phyloP scores from a whole-genome alignment of 1,140 invertebrate species.

The Portunus trituberculatus region DNA sequence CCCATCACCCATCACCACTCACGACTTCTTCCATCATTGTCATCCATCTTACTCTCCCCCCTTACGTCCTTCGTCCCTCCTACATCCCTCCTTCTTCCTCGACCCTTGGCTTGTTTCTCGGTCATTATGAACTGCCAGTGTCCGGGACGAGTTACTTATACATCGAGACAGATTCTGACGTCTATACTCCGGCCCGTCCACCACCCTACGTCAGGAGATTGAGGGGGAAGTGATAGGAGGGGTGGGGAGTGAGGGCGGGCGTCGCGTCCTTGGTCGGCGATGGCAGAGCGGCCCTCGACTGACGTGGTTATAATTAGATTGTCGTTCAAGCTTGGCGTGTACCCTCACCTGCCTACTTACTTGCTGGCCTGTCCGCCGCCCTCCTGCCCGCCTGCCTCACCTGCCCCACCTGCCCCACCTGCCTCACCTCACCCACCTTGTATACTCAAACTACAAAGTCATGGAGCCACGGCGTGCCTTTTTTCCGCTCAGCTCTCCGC shows the following conservation, averaged over 20 bases:
- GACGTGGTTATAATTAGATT: slow-evolving; percentile 74
- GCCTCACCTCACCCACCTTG: background rate
- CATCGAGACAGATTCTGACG: slow-evolving; percentile 14
- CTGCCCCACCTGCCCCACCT: too few species aligned
- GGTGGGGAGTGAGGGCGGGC: background rate
- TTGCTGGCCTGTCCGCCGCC: background rate
- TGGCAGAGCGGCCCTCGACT: slow-evolving; percentile 62
- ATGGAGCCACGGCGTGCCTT: too few species aligned
- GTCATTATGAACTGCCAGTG: slow-evolving; percentile 69
- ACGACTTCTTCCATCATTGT: background rate
- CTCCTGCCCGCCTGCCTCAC: too few species aligned
- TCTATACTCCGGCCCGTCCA: background rate
- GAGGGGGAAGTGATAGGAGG: background rate
- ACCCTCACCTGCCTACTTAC: slow-evolving; percentile 8
- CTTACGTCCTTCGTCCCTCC: background rate
- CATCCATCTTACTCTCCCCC: background rate
- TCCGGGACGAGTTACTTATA: slow-evolving; percentile 42
- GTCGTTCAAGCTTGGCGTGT: slow-evolving; percentile 66
- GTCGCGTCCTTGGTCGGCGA: background rate
- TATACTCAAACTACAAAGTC: background rate
- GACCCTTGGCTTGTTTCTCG: slow-evolving; percentile 55
- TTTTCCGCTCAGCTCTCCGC: too few species aligned
- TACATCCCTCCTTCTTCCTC: background rate
- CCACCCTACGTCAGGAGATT: background rate
- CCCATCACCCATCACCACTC: background rate